These are phyloP conservation scores for Diplogasteroides magnus DNA, from an alignment of 1,140 invertebrate genomes.

Conservation along the genomic window DNA sequence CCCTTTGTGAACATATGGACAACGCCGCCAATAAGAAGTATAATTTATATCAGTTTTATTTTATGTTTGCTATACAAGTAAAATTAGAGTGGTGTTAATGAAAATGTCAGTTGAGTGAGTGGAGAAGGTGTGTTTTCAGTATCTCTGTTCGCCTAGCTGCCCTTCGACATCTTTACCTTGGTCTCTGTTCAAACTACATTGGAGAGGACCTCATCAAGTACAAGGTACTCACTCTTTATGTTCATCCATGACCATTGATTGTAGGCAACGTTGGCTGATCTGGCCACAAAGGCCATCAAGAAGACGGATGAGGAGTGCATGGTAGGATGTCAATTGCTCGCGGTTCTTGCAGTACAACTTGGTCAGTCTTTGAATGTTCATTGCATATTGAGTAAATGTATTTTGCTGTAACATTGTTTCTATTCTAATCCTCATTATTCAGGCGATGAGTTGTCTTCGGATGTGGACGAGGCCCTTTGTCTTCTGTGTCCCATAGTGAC, in stretches of 20 bases:
- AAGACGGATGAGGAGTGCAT: constrained; percentile 19
- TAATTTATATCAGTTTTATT: constrained; percentile 7
- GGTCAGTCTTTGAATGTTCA: no score
- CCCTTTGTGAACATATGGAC: constrained; percentile 18
- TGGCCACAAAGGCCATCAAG: background rate
- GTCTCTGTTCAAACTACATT: constrained; percentile 9
- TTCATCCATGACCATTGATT: background rate
- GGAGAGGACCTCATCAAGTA: constrained; percentile 8
- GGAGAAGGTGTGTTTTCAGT: constrained; percentile 8
- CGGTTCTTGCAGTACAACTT: constrained; percentile 11
- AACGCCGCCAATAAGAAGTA: constrained; percentile 27
- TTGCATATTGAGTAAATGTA: no score
- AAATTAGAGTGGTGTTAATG: background rate
- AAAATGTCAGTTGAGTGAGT: background rate
- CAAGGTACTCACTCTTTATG: background rate
- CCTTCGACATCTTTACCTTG: constrained; percentile 13
- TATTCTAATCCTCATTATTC: background rate
- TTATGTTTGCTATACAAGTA: no score
- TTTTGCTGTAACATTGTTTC: no score
- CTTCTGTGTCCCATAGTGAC: background rate
- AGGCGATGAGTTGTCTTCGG: background rate
- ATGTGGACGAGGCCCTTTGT: background rate
- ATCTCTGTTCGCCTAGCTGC: constrained; percentile 11
- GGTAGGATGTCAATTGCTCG: constrained; percentile 1
- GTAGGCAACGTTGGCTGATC: background rate